Conservation (phyloP, 2,888 invertebrate species). For the Platerodrilus igneus region DNA sequence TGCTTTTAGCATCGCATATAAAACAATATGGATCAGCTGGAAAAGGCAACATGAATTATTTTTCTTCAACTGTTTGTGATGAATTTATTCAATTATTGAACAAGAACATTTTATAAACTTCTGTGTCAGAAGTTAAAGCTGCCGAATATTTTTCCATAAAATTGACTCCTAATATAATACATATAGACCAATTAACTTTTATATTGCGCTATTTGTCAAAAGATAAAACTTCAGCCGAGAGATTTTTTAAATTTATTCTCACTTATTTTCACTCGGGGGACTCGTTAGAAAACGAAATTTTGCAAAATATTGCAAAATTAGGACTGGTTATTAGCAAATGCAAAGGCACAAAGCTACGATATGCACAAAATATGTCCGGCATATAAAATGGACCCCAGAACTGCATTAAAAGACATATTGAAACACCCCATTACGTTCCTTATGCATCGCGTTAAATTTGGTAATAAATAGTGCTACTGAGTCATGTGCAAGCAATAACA, state of each 20-base stretch:
- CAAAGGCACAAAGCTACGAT: constrained; percentile 28
- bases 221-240: constrained; percentile 15
- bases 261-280: constrained; percentile 25
- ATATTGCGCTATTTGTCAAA: constrained; percentile 13
- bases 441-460: no score
- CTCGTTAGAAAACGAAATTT: constrained; percentile 18
- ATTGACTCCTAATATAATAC: constrained; percentile 21
- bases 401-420: constrained; percentile 27
- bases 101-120: constrained; percentile 5
- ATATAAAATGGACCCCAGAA: constrained; percentile 27
- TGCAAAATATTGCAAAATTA: constrained; percentile 16
- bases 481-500: no score
- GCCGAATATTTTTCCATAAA: constrained; percentile 22
- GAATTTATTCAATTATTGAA: constrained; percentile 18
- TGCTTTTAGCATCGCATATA: constrained; percentile 3
- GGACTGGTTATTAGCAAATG: constrained; percentile 25
- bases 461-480: no score
- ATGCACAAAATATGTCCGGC: constrained; percentile 29
- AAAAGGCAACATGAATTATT: constrained; percentile 11
- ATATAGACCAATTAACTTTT: no score
- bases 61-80: constrained; percentile 14
- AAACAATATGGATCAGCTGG: constrained; percentile 8
- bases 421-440: no score
- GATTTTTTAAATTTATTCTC: constrained; percentile 27
- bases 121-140: constrained; percentile 15